phyloP scores from a whole-genome alignment of 2,888 invertebrate species.

The Mythimna ferrago region DNA sequence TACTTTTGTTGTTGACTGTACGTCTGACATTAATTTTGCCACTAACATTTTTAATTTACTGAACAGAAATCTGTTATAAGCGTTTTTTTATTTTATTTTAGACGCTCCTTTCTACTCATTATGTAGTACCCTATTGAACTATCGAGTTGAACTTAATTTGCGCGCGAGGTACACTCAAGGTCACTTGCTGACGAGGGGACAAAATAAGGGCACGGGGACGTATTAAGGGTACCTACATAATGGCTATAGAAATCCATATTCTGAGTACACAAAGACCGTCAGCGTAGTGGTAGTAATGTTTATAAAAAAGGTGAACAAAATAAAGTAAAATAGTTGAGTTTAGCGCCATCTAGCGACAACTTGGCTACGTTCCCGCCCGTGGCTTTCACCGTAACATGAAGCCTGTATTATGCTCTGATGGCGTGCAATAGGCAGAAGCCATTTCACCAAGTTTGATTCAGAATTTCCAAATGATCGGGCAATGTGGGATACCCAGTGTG shows the following conservation, averaged over 20 bases:
- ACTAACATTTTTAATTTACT: too few relatives aligned
- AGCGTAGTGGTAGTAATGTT: background rate
- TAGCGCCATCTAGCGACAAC: too few relatives aligned
- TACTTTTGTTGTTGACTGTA: too few relatives aligned
- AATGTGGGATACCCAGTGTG: too few relatives aligned
- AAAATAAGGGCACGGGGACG: slow-evolving; percentile 35
- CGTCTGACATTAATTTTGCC: too few relatives aligned
- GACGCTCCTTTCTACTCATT: background rate
- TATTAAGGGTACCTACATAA: slow-evolving; percentile 25
- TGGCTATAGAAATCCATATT: background rate
- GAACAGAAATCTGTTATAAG: too few relatives aligned
- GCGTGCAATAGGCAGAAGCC: too few relatives aligned
- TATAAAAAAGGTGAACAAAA: background rate
- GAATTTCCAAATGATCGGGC: too few relatives aligned
- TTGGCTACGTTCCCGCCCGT: too few relatives aligned
- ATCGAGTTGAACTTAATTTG: slow-evolving; percentile 12
- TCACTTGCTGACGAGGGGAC: slow-evolving; percentile 31
- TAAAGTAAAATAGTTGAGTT: too few relatives aligned
- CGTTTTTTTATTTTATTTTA: background rate
- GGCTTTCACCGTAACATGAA: background rate
- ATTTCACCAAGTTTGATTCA: too few relatives aligned
- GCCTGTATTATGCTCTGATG: background rate
- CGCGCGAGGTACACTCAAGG: slow-evolving; percentile 35
- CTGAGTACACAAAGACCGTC: background rate
- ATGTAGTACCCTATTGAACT: slow-evolving; percentile 16